These are phyloP conservation scores for Cettia cetti DNA, from an alignment of 2,113 vertebrate genomes.

Conservation along the genomic window DNA sequence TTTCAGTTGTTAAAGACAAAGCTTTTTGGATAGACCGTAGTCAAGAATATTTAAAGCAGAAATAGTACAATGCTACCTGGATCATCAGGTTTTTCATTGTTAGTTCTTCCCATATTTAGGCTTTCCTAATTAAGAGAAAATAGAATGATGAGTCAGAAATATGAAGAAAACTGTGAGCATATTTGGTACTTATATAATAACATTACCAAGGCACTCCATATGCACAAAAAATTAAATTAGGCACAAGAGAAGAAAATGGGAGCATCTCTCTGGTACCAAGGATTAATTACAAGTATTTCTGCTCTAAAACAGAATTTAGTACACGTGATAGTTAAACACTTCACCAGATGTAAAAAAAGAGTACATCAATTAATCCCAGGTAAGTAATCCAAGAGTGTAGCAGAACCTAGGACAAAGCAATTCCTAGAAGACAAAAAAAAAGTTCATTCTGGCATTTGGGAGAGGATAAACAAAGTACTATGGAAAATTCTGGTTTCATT, in stretches of 20 bases:
- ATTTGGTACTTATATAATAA: background rate
- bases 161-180: background rate
- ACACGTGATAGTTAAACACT: background rate
- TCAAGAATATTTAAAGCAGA: background rate
- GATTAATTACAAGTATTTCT: background rate
- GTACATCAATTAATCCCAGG: background rate
- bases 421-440: background rate
- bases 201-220: background rate
- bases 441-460: background rate
- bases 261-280: background rate
- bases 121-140: background rate
- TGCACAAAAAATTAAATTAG: background rate
- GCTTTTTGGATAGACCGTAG: background rate
- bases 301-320: background rate
- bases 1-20: background rate
- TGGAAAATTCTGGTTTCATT: background rate
- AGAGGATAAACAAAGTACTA: background rate
- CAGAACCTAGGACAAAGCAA: background rate
- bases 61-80: slow-evolving; percentile 15
- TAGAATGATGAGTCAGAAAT: background rate
- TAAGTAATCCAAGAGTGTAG: background rate
- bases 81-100: background rate
- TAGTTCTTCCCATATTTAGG: slow-evolving; percentile 35
- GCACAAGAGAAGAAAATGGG: background rate
- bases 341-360: background rate